Conservation (phyloP, 2,888 invertebrate genomes). For the Cosmorhoe ocellata region DNA sequence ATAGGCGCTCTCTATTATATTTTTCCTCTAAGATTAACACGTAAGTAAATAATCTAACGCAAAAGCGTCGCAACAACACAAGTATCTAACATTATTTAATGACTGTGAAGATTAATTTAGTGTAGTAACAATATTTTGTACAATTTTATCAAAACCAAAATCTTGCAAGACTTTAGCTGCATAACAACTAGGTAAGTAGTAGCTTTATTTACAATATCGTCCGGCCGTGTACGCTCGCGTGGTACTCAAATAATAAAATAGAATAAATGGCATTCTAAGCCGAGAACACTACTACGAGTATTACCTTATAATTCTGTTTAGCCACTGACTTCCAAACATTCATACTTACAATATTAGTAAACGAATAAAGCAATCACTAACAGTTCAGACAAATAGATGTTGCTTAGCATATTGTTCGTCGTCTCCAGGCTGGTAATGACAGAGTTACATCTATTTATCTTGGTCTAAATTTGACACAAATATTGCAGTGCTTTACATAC, state of each 20-base stretch:
- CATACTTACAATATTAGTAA: no score
- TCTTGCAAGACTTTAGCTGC: background rate
- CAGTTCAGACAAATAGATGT: no score
- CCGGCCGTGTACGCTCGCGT: no score
- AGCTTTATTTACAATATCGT: background rate
- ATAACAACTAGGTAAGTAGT: background rate
- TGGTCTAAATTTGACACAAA: background rate
- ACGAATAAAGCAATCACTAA: no score
- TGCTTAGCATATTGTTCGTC: no score
- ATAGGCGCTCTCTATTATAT: background rate
- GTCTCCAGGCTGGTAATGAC: no score
- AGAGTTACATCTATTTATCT: background rate
- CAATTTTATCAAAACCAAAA: constrained; percentile 5
- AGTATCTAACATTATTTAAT: background rate
- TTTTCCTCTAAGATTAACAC: background rate
- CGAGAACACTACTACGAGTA: no score
- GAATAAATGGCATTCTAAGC: no score
- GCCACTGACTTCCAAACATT: no score
- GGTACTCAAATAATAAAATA: no score
- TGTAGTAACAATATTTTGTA: constrained; percentile 8
- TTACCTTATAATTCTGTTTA: no score
- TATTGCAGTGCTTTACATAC: constrained; percentile 1
- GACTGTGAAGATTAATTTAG: background rate
- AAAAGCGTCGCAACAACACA: background rate
- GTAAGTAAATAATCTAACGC: background rate